Conservation (phyloP, 2,113 vertebrate genomes). For the Calonectris borealis region DNA sequence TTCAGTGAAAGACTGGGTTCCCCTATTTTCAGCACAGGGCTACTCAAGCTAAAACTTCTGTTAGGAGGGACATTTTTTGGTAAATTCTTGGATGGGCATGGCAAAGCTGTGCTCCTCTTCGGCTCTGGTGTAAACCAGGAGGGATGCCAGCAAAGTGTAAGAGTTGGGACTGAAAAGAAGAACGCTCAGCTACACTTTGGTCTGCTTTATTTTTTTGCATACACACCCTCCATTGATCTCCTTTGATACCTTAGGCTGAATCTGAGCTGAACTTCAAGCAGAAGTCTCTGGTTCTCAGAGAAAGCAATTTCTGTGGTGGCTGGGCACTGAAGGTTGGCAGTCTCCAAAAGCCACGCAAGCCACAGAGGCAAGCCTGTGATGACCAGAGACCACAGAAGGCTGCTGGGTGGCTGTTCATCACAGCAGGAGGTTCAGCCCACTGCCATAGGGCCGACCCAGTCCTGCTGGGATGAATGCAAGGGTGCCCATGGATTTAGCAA, state of each 20-base stretch:
- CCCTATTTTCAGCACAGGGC: background rate
- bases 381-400: background rate
- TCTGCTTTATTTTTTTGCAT: background rate
- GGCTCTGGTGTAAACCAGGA: background rate
- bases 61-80: background rate
- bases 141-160: background rate
- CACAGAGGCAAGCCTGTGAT: background rate
- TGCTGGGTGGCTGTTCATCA: background rate
- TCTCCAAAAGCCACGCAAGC: background rate
- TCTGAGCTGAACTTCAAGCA: background rate
- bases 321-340: background rate
- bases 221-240: background rate
- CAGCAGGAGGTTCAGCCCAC: background rate
- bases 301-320: background rate
- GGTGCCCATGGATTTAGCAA: background rate
- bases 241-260: background rate
- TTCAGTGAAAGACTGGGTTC: background rate
- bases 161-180: background rate
- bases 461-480: background rate
- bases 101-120: background rate
- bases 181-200: background rate
- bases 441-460: background rate
- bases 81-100: background rate
- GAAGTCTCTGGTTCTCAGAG: background rate
- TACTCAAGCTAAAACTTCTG: background rate